Percentiles rank a stretch among this genome's conserved stretches.
Evolutionary conservation across 2,113 vertebrate species (phyloP).

Genomic region (Vombatus ursinus): DNA sequence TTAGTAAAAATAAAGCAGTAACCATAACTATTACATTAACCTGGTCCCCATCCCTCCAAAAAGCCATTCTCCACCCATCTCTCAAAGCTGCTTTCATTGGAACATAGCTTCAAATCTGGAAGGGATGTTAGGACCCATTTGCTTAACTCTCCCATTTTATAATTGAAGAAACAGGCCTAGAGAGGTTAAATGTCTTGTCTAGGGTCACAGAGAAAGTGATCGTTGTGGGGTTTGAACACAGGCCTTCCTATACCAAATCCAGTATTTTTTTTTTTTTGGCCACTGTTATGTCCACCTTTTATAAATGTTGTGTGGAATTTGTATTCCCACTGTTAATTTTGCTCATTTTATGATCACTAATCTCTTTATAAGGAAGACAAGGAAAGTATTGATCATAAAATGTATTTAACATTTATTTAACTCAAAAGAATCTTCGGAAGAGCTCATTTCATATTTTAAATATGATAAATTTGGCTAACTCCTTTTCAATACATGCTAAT

Average conservation of each 20-base stretch:
- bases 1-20: background rate
- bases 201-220: background rate
- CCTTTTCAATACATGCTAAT: too few relatives aligned
- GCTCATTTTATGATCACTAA: background rate
- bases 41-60: background rate
- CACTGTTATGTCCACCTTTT: background rate
- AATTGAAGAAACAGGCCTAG: background rate
- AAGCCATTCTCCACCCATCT: background rate
- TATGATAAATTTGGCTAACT: background rate
- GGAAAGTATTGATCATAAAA: background rate
- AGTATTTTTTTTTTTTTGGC: background rate
- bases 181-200: background rate
- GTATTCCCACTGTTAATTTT: background rate
- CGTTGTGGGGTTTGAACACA: background rate
- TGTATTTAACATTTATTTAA: background rate
- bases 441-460: background rate
- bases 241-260: background rate
- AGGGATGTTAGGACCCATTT: background rate
- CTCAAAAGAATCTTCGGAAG: background rate
- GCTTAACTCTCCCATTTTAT: background rate
- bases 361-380: background rate
- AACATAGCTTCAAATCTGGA: background rate
- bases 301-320: background rate
- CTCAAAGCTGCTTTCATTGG: background rate
- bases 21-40: background rate